phyloP scores from a whole-genome alignment of 1,140 invertebrate genomes.

The Cecropterus lyciades region DNA sequence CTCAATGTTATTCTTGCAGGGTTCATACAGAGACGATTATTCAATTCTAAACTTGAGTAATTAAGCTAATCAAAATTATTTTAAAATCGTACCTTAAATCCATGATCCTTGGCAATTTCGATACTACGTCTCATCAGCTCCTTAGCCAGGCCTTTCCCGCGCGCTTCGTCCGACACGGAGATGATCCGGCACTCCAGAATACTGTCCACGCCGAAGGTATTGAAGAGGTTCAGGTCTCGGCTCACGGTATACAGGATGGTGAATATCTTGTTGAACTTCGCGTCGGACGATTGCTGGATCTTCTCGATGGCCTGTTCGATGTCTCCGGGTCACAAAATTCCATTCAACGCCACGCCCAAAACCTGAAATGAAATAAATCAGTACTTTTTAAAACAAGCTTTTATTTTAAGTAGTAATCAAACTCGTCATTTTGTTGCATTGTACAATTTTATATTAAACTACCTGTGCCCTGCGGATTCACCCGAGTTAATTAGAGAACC shows the following conservation, averaged over 20 bases:
- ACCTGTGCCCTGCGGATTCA: too few species aligned
- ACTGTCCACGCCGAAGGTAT: slow-evolving; percentile 87
- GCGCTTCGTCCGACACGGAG: slow-evolving; percentile 88
- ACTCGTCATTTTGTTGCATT: too few species aligned
- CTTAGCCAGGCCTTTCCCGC: slow-evolving; percentile 89
- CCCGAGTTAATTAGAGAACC: too few species aligned
- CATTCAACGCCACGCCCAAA: slow-evolving; percentile 71
- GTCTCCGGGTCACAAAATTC: slow-evolving; percentile 79
- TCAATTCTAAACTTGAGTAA: too few species aligned
- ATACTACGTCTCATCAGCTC: slow-evolving; percentile 88
- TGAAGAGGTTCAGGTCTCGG: slow-evolving; percentile 70
- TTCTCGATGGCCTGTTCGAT: slow-evolving; percentile 75
- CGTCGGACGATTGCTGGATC: slow-evolving; percentile 68
- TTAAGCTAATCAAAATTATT: not conserved
- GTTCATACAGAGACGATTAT: too few species aligned
- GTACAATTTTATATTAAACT: too few species aligned
- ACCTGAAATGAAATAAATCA: slow-evolving; percentile 61
- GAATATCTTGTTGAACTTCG: slow-evolving; percentile 79
- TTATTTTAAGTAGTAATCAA: too few species aligned
- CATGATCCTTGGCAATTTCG: slow-evolving; percentile 86
- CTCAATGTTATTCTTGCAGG: too few species aligned
- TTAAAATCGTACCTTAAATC: slow-evolving; percentile 86
- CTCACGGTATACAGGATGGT: slow-evolving; percentile 74
- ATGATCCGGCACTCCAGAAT: slow-evolving; percentile 93
- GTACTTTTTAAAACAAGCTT: too few species aligned